Evolutionary conservation across 2,113 vertebrate genomes (phyloP), one percentile per base, ranked within the genome.

Genomic region (Acanthochromis polyacanthus): DNA sequence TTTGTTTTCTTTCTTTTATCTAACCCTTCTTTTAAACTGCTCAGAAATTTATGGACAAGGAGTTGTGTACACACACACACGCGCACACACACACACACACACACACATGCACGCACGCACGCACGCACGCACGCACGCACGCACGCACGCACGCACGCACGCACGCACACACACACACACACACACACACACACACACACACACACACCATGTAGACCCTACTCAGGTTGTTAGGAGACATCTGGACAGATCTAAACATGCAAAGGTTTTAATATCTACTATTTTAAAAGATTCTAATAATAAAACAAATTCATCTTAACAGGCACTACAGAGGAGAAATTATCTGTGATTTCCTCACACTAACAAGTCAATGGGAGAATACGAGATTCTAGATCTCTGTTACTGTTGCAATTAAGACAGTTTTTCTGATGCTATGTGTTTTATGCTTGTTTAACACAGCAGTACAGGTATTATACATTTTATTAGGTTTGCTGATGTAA

Each of bases 201-300:
- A 52, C 30, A 19, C 43, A 63, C 1, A 0, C 20, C n/a, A 63
- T 52, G 25, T n/a, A 3, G 12, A 17, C 28, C 30, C 20, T 20
- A 8, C 23, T 66, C 2, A 1, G 46, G 14, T 22, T 57, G 30
- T 50, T 23, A 17, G 17, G 30, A 25, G 48, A 57, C 56, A 66
- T 60, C 19, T 75, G 64, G 12, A 73, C 4, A n/a, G 4, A 68
- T 16, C 17, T 48, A 59, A 46, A 71, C 52, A 22, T 28, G n/a
- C 46, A 4, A 28, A 30, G n/a, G 46, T 22, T 57, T 51, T 28
- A 36, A 46, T 43, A 43, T 16, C 5, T 19, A n/a, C 32, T 23
- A 52, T 58, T 15, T 4, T 22, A 5, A 10, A 36, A 15, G 25
- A 62, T 36, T 48, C 14, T 28, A 17, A 22, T 28, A 17, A 22